A percentile compares a stretch with the other conserved stretches of the same genome.
These are phyloP conservation scores for Mobula birostris DNA, from an alignment of 2,113 vertebrate species.

Conservation along the genomic window DNA sequence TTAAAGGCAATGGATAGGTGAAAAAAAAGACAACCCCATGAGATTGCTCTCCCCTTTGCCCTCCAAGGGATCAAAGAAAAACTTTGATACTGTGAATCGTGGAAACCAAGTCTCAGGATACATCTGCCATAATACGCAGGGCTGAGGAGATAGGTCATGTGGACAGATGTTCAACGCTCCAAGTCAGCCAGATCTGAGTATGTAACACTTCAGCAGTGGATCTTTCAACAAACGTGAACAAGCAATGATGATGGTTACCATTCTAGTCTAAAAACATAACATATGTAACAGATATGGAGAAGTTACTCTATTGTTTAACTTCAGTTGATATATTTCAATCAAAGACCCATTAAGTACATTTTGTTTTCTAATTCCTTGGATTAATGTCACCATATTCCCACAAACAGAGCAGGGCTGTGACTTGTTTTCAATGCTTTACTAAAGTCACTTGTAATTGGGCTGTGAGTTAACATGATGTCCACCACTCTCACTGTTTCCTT, in stretches of 20 bases:
- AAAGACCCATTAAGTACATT: not conserved
- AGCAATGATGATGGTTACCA: not conserved
- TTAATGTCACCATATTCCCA: not conserved
- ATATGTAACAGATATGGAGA: not conserved
- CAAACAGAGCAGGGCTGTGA: not conserved
- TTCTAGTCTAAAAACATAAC: not conserved
- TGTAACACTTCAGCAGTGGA: not conserved
- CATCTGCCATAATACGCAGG: not conserved
- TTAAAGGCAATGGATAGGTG: not conserved
- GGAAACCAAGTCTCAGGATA: not conserved
- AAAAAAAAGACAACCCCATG: not conserved
- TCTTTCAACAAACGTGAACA: not conserved
- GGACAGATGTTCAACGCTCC: too few species aligned
- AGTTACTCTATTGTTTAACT: not conserved
- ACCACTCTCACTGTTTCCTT: not conserved
- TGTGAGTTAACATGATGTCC: not conserved
- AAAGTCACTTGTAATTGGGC: not conserved
- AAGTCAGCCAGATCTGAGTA: not conserved
- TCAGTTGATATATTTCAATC: not conserved
- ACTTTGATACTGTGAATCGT: not conserved
- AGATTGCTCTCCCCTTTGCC: not conserved
- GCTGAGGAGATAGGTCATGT: not conserved
- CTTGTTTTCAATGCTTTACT: not conserved
- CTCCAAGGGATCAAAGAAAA: not conserved
- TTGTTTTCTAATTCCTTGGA: too few species aligned